Base-by-base conservation (phyloP, 2,888 invertebrate genomes). In the Lamellibrachia satsuma region DNA sequence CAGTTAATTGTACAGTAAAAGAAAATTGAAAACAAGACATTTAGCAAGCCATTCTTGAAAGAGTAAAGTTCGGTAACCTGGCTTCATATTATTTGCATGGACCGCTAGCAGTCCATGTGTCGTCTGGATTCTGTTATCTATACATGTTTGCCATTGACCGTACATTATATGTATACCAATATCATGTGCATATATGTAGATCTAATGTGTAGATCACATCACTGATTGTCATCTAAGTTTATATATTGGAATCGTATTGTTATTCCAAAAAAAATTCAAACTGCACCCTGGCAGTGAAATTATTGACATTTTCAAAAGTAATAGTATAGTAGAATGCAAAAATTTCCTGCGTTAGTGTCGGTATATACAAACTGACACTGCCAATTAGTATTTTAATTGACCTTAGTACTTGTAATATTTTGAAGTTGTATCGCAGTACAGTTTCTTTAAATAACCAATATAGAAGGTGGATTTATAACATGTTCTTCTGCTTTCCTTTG, bases 131-230 rank as follows among this genome's bases (percentile, higher is more conserved):
- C 60, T 75, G 75, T 11, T 75, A 75, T 22, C 75, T 75, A n/a
- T 75, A 75, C 75, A n/a, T 75, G 75, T n/a, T 75, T 75, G 75
- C 75, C 75, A 75, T 75, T 75, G 75, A 75, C 75, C 75, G 75
- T 22, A 75, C 75, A 75, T 75, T 75, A 22, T 75, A n/a, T 75
- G 75, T 75, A 75, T n/a, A 75, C 22, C 15, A 75, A n/a, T 75
- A 75, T 75, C 75, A 22, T 11, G 22, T 15, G 55, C 55, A 55
- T 55, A 55, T 75, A 75, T 15, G 75, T 75, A 75, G 75, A 75
- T 22, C 75, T 22, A 75, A 75, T 75, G 22, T 75, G 75, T 75
- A 75, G 75, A 75, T 75, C 22, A 75, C 75, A 75, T 75, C 22
- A n/a, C 75, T 75, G 75, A 22, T 6, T 75, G 75, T 22, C 75